A percentile compares a stretch with the other conserved stretches of the same genome.
Conservation (phyloP, 2,888 invertebrate species). For the Tenthredo distinguenda region DNA sequence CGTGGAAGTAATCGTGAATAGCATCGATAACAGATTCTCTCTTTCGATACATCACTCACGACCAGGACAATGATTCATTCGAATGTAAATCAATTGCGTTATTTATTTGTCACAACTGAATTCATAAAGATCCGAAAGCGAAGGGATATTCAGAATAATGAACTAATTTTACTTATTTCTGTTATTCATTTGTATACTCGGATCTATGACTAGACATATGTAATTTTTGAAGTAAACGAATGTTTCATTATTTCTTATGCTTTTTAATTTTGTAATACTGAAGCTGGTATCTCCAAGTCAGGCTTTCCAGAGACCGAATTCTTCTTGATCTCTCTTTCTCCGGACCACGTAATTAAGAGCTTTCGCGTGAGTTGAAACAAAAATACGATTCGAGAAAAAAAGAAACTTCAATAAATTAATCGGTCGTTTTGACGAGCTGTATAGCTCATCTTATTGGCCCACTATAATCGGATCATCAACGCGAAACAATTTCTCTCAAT, state of each 20-base stretch:
- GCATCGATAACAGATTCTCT: neutral
- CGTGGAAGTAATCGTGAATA: neutral
- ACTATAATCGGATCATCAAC: too few species aligned
- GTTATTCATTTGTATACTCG: neutral
- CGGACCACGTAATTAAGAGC: neutral
- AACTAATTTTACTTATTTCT: neutral
- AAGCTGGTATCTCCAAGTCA: too few species aligned
- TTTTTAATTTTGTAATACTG: neutral
- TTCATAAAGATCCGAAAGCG: neutral
- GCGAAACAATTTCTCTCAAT: too few species aligned
- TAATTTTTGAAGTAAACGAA: neutral
- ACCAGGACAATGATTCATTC: neutral
- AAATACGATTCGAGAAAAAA: neutral
- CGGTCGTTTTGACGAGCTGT: neutral
- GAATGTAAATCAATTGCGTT: neutral
- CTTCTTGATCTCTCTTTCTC: neutral
- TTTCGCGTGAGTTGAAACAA: neutral
- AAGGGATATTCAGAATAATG: neutral
- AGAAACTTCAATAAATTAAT: neutral
- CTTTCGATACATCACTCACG: neutral
- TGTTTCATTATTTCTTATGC: neutral
- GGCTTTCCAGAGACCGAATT: neutral
- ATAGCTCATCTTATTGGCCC: neutral
- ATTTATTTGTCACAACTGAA: neutral
- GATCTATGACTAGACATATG: neutral